phyloP scores from a whole-genome alignment of 2,888 invertebrate genomes.

The Melieria crassipennis region DNA sequence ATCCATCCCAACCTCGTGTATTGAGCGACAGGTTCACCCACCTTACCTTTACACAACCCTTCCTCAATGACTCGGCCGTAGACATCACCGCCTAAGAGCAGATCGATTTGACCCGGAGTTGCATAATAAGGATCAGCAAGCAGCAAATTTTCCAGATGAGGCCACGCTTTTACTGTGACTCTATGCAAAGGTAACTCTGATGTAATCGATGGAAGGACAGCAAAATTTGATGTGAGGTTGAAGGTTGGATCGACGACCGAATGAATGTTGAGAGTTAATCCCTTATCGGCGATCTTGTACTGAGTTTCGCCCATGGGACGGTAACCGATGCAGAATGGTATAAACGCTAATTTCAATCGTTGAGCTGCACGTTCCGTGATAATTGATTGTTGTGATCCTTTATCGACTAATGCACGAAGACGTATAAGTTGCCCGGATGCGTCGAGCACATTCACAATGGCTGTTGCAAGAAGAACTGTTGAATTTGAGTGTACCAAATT shows the following conservation, averaged over 20 bases:
- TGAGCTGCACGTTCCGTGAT: slow-evolving; percentile 3
- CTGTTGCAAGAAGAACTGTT: slow-evolving; percentile 1
- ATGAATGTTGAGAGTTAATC: slow-evolving; percentile 18
- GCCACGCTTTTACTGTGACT: slow-evolving; percentile 14
- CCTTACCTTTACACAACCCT: slow-evolving; percentile 25
- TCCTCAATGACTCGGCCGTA: slow-evolving; percentile 8
- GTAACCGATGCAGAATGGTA: slow-evolving; percentile 18
- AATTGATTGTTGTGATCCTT: slow-evolving; percentile 4
- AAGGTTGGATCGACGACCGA: slow-evolving; percentile 11
- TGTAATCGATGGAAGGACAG: slow-evolving; percentile 18
- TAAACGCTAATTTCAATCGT: slow-evolving; percentile 1
- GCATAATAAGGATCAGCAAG: slow-evolving; percentile 24
- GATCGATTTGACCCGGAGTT: slow-evolving; percentile 3
- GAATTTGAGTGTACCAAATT: not conserved
- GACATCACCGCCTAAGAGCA: slow-evolving; percentile 24
- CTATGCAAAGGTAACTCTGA: slow-evolving; percentile 14
- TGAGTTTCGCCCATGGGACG: slow-evolving; percentile 22
- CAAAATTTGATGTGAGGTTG: slow-evolving; percentile 14
- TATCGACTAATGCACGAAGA: slow-evolving; percentile 1
- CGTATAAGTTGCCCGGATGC: slow-evolving; percentile 2
- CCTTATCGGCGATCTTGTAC: slow-evolving; percentile 18
- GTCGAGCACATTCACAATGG: not conserved
- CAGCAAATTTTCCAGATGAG: slow-evolving; percentile 10
- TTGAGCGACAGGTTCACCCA: slow-evolving; percentile 24
- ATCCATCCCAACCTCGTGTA: slow-evolving; percentile 28